Evolutionary conservation across 2,888 invertebrate genomes (phyloP), one percentile per base, ranked within the genome.

Genomic region (Drosophila picticornis): DNA sequence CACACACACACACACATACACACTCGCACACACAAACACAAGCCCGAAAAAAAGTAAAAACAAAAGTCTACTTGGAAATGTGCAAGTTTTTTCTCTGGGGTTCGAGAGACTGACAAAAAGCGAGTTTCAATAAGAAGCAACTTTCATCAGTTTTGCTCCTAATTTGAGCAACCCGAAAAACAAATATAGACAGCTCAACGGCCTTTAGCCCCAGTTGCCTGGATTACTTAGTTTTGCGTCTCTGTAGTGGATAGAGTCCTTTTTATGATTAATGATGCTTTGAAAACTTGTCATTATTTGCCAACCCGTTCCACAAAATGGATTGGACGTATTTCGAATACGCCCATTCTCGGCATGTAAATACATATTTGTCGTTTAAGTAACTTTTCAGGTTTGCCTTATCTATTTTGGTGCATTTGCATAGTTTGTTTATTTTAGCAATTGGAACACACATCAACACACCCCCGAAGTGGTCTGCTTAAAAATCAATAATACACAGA

Each of bases 191-290:
- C 89, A 81, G 76, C 81, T 72, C 60, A 55, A 52, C 68, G 60
- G 27, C 59, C 56, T 48, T 65, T 58, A 58, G 60, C 57, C 61
- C 29, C 55, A 43, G 40, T 58, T 77, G 70, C 31, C 68, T 52
- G 74, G 69, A 50, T 69, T 68, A 68, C 51, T 75, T 75, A 70
- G 75, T 69, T 69, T 46, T 79, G 60, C 59, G 62, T 50, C 53
- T 61, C 78, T 67, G 82, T 43, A 75, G 74, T 66, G 85, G 85
- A 89, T 89, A 88, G 88, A 76, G 85, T 82, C 75, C 78, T 80
- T 90, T 79, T 68, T 75, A 90, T 90, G 85, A 85, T 86, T 86
- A 86, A 85, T 85, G 85, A 88, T 67, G 80, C 83, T 80, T 84
- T 89, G 88, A 72, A 82, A 85, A 88, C 81, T 81, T 80, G 81